Percentiles rank a stretch among this genome's conserved stretches.
Conservation (phyloP, 23 tunicate species). For the Pegea sp. region DNA sequence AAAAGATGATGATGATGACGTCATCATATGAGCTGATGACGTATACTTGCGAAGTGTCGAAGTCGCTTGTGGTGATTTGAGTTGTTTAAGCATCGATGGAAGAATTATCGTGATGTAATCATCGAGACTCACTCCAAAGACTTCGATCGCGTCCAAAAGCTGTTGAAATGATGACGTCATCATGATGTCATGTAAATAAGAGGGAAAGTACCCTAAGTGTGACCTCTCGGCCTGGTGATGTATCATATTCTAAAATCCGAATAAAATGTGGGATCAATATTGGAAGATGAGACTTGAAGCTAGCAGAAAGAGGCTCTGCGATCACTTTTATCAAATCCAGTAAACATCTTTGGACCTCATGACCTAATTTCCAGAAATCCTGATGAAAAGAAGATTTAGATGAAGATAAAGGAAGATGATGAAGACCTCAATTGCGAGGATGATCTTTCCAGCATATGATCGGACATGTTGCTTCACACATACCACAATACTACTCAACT, state of each 20-base stretch:
- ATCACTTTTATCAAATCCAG: slow-evolving; percentile 41
- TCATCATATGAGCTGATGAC: too few species aligned
- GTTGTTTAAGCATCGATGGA: slow-evolving; percentile 59
- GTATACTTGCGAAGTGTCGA: too few species aligned
- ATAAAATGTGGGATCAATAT: slow-evolving; percentile 56
- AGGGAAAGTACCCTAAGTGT: slow-evolving; percentile 23
- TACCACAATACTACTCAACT: slow-evolving; percentile 35
- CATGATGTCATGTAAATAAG: not conserved
- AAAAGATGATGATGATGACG: too few species aligned
- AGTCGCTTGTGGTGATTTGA: slow-evolving; percentile 26
- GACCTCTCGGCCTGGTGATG: slow-evolving; percentile 25
- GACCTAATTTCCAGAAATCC: slow-evolving; percentile 64
- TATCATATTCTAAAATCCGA: slow-evolving; percentile 52
- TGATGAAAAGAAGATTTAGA: slow-evolving; percentile 1
- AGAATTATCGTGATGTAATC: slow-evolving; percentile 61
- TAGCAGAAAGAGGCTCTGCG: slow-evolving; percentile 55
- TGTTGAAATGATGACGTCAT: slow-evolving; percentile 2
- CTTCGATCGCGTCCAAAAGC: slow-evolving; percentile 61
- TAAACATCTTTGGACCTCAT: slow-evolving; percentile 37
- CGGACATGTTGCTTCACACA: slow-evolving; percentile 75
- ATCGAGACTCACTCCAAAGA: slow-evolving; percentile 59
- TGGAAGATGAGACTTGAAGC: slow-evolving; percentile 67
- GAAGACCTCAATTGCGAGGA: not conserved
- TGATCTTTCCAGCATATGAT: not conserved
- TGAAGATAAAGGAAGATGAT: not conserved